Evolutionary conservation across 2,113 vertebrate genomes (phyloP).

Genomic region (Anas platyrhynchos): DNA sequence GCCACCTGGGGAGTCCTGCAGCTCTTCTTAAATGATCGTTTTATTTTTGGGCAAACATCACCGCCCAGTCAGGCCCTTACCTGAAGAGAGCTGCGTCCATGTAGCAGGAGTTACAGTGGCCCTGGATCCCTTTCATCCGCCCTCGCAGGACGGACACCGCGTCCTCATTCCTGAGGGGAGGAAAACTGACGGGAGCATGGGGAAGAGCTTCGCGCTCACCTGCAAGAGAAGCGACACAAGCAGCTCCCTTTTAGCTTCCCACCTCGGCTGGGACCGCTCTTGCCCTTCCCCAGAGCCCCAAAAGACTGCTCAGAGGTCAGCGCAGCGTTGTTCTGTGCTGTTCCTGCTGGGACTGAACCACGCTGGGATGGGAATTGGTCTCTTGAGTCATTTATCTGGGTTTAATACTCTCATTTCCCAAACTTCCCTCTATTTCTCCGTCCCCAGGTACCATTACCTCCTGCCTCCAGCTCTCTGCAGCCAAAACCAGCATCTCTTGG

Average conservation of each 20-base stretch:
- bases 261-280: rapidly evolving
- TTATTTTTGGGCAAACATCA: neutral
- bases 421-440: neutral
- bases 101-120: slow-evolving; percentile 92
- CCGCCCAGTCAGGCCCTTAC: slow-evolving; percentile 48
- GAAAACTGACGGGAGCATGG: slow-evolving; percentile 49
- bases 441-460: neutral
- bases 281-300: neutral
- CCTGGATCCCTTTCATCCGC: slow-evolving; percentile 88
- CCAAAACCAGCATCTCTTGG: neutral
- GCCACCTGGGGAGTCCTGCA: neutral
- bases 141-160: slow-evolving; percentile 77
- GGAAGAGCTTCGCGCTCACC: neutral
- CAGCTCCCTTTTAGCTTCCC: neutral
- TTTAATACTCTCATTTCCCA: neutral
- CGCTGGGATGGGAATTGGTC: too few relatives aligned
- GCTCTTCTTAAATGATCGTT: too few relatives aligned
- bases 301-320: neutral
- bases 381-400: neutral
- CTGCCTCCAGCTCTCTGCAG: neutral
- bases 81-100: slow-evolving; percentile 91
- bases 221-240: slow-evolving; percentile 28
- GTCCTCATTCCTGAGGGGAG: slow-evolving; percentile 76
- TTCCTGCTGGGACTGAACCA: neutral
- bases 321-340: rapidly evolving